Percentiles rank a stretch among this genome's conserved stretches.
Conservation (phyloP, 2,797 vertebrate species). For the Hephaestus fuliginosus region DNA sequence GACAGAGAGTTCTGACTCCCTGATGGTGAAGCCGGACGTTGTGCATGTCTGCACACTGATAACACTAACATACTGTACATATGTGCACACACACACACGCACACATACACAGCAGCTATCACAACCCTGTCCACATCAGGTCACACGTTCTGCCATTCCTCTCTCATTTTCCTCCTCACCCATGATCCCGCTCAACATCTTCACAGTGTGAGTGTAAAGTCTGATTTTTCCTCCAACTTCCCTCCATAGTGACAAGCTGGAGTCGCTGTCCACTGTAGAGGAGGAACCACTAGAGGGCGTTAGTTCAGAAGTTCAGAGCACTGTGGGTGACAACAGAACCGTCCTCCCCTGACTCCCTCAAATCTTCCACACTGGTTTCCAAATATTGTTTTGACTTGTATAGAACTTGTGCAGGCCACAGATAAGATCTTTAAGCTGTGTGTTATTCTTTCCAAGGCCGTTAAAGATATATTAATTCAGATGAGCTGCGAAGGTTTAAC, state of each 20-base stretch:
- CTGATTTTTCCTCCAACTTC: not conserved
- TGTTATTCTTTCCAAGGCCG: not conserved
- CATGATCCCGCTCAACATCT: not conserved
- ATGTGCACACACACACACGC: not conserved
- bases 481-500: not conserved
- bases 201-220: not conserved
- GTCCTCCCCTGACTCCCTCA: slow-evolving; percentile 25
- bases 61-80: not conserved
- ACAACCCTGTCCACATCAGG: not conserved
- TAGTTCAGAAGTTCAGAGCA: slow-evolving; percentile 52
- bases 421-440: not conserved
- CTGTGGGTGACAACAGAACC: not conserved
- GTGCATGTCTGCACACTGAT: slow-evolving; percentile 1
- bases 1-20: slow-evolving; percentile 40
- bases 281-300: slow-evolving; percentile 73
- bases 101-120: not conserved
- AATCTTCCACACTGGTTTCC: not conserved
- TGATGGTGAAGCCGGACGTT: slow-evolving; percentile 18
- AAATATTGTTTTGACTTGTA: not conserved
- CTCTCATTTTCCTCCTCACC: not conserved
- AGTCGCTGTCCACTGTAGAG: not conserved
- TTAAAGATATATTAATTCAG: not conserved
- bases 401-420: not conserved
- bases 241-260: not conserved
- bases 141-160: not conserved